Conservation (phyloP, 2,888 invertebrate genomes). For the Acleris cristana region DNA sequence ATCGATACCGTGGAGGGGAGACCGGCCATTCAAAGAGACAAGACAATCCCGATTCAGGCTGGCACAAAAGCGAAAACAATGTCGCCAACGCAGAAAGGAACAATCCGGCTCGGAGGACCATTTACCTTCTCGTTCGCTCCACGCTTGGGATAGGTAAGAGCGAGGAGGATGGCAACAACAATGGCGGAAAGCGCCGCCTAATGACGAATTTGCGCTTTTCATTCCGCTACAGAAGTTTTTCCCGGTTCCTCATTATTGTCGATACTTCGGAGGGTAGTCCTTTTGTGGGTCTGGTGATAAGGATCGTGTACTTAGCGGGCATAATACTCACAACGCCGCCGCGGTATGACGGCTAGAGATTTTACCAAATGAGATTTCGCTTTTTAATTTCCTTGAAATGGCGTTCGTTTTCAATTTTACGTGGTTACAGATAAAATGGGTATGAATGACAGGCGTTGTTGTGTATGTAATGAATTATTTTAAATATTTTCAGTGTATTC, state of each 20-base stretch:
- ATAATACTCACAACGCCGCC: slow-evolving; percentile 58
- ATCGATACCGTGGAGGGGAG: slow-evolving; percentile 80
- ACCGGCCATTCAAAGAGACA: slow-evolving; percentile 81
- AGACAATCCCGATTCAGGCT: slow-evolving; percentile 83
- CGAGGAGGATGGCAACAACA: slow-evolving; percentile 68
- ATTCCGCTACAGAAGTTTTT: slow-evolving; percentile 84
- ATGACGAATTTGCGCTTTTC: slow-evolving; percentile 85
- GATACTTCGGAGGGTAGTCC: slow-evolving; percentile 77
- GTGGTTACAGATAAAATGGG: slow-evolving; percentile 31
- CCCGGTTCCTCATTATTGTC: slow-evolving; percentile 82
- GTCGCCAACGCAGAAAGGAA: slow-evolving; percentile 84
- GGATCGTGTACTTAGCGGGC: slow-evolving; percentile 70
- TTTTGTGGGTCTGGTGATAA: slow-evolving; percentile 72
- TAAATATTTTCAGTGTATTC: slow-evolving; percentile 22
- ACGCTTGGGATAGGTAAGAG: slow-evolving; percentile 44
- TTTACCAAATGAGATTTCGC: slow-evolving; percentile 44
- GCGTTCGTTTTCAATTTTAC: slow-evolving; percentile 33
- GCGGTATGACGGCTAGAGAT: slow-evolving; percentile 43
- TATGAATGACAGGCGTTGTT: slow-evolving; percentile 25
- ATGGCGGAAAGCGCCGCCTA: slow-evolving; percentile 83
- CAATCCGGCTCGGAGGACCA: slow-evolving; percentile 81
- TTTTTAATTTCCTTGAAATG: slow-evolving; percentile 43
- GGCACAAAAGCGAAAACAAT: slow-evolving; percentile 83
- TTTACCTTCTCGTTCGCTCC: slow-evolving; percentile 66
- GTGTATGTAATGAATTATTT: slow-evolving; percentile 1